Base-by-base conservation (phyloP, 2,113 vertebrate species). In the Chaetorhynchus papuensis region DNA sequence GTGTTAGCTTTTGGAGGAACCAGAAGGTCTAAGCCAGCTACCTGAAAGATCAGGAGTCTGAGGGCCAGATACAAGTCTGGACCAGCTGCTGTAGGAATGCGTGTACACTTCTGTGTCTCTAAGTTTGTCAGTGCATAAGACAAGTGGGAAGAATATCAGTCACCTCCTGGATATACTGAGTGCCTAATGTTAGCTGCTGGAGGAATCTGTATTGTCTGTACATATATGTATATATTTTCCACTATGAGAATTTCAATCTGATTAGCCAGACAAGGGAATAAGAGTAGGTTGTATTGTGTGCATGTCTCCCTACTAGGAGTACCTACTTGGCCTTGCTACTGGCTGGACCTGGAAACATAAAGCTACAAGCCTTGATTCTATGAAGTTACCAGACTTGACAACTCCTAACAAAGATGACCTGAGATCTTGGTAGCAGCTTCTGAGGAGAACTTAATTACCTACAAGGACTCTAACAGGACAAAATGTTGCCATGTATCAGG, bases 301-400 rank as follows among this genome's bases (percentile, higher is more conserved):
- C 26, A 12, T 4, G 6, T 26, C 41, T 39, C 14, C 45, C 64
- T 44, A 15, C 20, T 5, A 44, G 20, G 69, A 75, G 26, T 10
- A 47, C 0, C 0, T 54, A 45, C 28, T 59, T 4, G 0, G 54
- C 37, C 45, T 41, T 33, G 31, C 68, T 65, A n/a, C 69, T 65
- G 45, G 30, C n/a, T 60, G 24, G 41, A 68, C 24, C 15, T 69
- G 45, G 37, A 83, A 94, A 76, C 31, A 47, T 6, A 49, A 69
- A 45, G 31, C 31, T 54, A 39, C 13, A 4, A 57, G 50, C 33
- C 12, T 92, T 49, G 11, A 54, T 83, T n/a, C 71, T 42, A 3
- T 19, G 26, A 70, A 91, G 22, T 61, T 37, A 81, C 7, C 30
- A 65, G 13, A 61, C 45, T 27, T 28, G 16, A 28, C 37, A 91